Evolutionary conservation across 2,113 vertebrate genomes (phyloP).

Genomic region (Engraulis encrasicolus): DNA sequence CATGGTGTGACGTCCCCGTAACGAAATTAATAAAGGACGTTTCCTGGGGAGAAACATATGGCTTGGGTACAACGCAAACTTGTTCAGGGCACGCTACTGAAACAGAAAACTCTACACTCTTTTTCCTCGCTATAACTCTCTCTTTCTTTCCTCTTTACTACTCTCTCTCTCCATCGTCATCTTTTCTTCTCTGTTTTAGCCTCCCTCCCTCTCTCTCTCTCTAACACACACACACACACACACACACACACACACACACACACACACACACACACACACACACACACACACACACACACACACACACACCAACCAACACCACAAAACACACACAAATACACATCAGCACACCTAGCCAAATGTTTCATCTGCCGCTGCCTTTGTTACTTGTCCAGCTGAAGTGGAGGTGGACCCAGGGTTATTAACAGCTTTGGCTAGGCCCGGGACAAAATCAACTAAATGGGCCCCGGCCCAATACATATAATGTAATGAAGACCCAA

Average conservation of each 20-base stretch:
- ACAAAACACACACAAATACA: no score
- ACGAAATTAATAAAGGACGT: constrained; percentile 68
- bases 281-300: no score
- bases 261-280: no score
- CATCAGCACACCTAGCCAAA: no score
- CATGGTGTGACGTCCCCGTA: constrained; percentile 60
- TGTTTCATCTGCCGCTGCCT: background rate
- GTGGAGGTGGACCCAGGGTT: no score
- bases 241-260: constrained; percentile 23
- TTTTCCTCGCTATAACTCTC: constrained; percentile 34
- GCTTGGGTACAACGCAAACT: constrained; percentile 65
- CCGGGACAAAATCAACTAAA: no score
- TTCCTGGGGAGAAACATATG: constrained; percentile 62
- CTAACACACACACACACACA: constrained; percentile 37
- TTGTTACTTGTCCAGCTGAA: background rate
- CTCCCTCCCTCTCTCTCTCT: constrained; percentile 59
- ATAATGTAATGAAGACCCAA: no score
- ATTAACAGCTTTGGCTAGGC: no score
- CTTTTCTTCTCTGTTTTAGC: no score
- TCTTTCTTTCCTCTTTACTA: constrained; percentile 60
- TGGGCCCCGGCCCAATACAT: no score
- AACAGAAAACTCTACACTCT: constrained; percentile 55
- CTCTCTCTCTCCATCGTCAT: constrained; percentile 17
- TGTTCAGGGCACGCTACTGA: constrained; percentile 60
- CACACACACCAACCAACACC: no score